Percentiles rank a stretch among this genome's conserved stretches.
Conservation (phyloP, 2,888 invertebrate genomes). For the Coenonympha arcania region DNA sequence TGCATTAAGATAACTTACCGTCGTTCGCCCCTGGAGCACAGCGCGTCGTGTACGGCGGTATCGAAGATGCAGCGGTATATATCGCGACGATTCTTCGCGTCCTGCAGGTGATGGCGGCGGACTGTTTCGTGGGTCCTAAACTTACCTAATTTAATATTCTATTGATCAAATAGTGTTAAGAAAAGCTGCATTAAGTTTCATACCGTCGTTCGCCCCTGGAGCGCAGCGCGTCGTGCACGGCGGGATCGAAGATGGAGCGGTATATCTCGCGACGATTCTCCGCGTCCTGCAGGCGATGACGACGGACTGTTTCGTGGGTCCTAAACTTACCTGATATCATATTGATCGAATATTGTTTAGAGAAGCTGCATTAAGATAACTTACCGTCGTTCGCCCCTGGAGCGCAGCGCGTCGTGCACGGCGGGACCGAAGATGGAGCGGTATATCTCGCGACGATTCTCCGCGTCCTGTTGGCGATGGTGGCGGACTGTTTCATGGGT, state of each 20-base stretch:
- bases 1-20: too few species aligned
- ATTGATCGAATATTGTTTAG: too few species aligned
- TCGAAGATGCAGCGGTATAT: conserved; percentile 94
- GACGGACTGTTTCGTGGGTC: conserved; percentile 76
- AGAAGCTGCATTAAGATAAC: too few species aligned
- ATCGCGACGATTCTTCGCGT: conserved; percentile 84
- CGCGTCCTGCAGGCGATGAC: conserved; percentile 80
- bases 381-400: conserved; percentile 85
- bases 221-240: conserved; percentile 86
- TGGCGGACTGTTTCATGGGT: conserved; percentile 76
- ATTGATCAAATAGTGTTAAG: too few species aligned
- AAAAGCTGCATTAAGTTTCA: neutral
- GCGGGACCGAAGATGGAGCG: conserved; percentile 90
- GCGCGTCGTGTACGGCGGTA: conserved; percentile 84
- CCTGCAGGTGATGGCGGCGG: conserved; percentile 78
- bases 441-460: conserved; percentile 87
- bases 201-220: conserved; percentile 86
- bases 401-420: conserved; percentile 86
- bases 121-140: conserved; percentile 76
- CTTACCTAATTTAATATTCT: too few species aligned
- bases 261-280: conserved; percentile 88
- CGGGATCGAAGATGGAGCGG: conserved; percentile 89
- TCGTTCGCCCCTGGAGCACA: conserved; percentile 89
- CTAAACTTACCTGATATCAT: too few species aligned
- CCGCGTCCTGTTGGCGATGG: conserved; percentile 81